Evolutionary conservation across 2,797 vertebrate genomes (phyloP), one percentile per base, ranked within the genome.

Genomic region (Brachyrhaphis roseni): DNA sequence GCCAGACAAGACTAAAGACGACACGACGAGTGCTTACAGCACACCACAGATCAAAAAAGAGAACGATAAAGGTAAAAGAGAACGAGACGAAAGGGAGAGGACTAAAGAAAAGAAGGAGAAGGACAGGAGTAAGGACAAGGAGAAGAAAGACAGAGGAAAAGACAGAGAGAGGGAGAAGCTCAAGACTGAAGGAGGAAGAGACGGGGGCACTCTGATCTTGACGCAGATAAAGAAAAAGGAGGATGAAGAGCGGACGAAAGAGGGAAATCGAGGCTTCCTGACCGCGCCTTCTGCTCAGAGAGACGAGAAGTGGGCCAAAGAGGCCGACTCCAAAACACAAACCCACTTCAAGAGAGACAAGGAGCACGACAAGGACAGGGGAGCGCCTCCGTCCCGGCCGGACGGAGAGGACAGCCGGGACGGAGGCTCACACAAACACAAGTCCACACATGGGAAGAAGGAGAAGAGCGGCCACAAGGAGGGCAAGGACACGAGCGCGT

Each of bases 271-370:
- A 91, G 66, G 74, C 81, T 79, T 80, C 23, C 89, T 87, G 26
- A 78, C 76, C 0, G 13, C 74, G 10, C 83, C 62, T 47, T 72
- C 86, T 0, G 71, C 80, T 78, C 94, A 92, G 79, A 91, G 90
- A 80, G 96, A 97, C 20, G 96, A 96, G 76, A 96, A 96, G 77
- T 90, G 79, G 81, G 82, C 79, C 90, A 95, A 90, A 90, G 94
- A 93, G 91, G 90, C 84, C 39, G 93, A 93, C 72, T 72, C 83
- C 4, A 94, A 94, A 86, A 83, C 78, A 1, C 93, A 84, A 15
- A 1, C 83, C 28, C 88, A 87, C 2, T 3, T 91, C 78, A 93
- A 92, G 86, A 92, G 83, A 72, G 93, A 93, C 75, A 92, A 87
- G 80, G 93, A 92, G 81, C 89, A 89, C 0, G 88, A 94, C 8